Base-by-base conservation (phyloP, 2,888 invertebrate genomes). In the Campoletis raptor region DNA sequence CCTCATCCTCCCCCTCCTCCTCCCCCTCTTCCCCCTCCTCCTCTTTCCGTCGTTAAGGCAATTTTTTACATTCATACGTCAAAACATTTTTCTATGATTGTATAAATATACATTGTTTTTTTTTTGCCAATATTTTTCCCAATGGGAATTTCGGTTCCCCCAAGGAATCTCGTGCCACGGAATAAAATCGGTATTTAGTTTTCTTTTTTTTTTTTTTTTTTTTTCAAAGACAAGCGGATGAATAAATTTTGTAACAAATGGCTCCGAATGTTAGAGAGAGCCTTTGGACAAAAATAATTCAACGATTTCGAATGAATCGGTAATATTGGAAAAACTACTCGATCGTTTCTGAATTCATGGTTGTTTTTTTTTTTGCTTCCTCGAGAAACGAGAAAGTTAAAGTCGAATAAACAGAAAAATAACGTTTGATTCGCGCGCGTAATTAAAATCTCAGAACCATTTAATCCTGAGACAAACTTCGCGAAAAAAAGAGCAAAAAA, bases 1-100 rank as follows among this genome's bases (percentile, higher is more conserved):
- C 3, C 30, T 30, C 30, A 2, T 30, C 30, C 3, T 30, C 30
- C 2, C 3, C n/a, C n/a, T n/a, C n/a, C n/a, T n/a, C n/a, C n/a
- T n/a, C n/a, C n/a, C n/a, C n/a, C n/a, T n/a, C n/a, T n/a, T n/a
- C 52, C 64, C 48, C 54, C 70, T 42, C 12, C 64, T 18, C 76
- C 48, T 48, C 74, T 52, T 67, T 70, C 83, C 70, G 80, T 74
- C 37, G 76, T 85, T 85, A 85, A 85, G 85, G 85, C 85, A 85
- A 79, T 45, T 83, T 57, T 6, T 48, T 61, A 61, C 40, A 54
- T 85, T 73, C 61, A 36, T 73, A 85, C 76, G 66, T 57, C 12
- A 72, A 85, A 72, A 54, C 76, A 15, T 66, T 66, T 70, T 61
- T 64, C 24, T 82, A 76, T 79, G 45, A 80, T 70, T 70, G 64